These are phyloP conservation scores for Carettochelys insculpta DNA, from an alignment of 2,113 vertebrate species.

Conservation along the genomic window DNA sequence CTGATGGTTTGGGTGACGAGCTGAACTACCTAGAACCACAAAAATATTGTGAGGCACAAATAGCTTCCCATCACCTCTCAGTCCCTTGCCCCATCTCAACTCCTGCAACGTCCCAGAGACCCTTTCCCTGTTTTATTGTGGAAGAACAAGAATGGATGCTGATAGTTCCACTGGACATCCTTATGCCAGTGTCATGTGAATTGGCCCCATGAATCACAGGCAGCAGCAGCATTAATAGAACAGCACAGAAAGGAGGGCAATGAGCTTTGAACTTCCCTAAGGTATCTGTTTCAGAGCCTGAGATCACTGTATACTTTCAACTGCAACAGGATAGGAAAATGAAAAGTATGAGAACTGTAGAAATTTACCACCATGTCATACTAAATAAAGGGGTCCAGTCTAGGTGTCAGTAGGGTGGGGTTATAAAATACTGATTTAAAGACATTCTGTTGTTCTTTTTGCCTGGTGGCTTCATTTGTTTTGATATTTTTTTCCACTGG, in stretches of 20 bases:
- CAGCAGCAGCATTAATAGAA: background rate
- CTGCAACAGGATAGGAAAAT: background rate
- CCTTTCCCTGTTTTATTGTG: background rate
- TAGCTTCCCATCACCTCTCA: background rate
- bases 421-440: background rate
- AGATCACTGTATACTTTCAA: background rate
- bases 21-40: background rate
- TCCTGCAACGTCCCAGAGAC: background rate
- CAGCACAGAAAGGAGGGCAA: background rate
- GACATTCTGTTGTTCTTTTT: background rate
- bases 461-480: slow-evolving; percentile 3
- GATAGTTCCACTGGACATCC: background rate
- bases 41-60: background rate
- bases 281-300: background rate
- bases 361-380: background rate
- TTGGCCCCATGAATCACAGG: background rate
- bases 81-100: background rate
- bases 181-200: background rate
- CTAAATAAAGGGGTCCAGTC: background rate
- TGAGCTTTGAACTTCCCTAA: rapidly evolving
- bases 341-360: background rate
- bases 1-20: background rate
- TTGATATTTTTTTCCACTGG: background rate
- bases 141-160: background rate
- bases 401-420: background rate